phyloP scores from a whole-genome alignment of 92 coral and sea anemone genomes.

The Scolanthus callimorphus region DNA sequence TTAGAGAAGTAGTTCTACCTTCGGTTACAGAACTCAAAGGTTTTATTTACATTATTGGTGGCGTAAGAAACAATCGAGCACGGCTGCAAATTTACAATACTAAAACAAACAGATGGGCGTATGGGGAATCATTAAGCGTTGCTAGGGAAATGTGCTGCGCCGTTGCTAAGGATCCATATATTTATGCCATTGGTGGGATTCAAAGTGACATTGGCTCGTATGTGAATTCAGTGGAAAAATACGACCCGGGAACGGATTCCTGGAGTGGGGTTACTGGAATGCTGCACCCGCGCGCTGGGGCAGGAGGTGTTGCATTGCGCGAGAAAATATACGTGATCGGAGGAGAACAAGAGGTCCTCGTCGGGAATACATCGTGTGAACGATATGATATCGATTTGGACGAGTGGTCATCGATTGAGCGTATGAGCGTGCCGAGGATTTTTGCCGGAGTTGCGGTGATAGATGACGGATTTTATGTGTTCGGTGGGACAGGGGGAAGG shows the following conservation, averaged over 20 bases:
- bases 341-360: slow-evolving; percentile 70
- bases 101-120: slow-evolving; percentile 51
- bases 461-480: slow-evolving; percentile 65
- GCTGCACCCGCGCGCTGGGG: slow-evolving; percentile 74
- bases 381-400: slow-evolving; percentile 56
- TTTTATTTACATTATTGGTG: slow-evolving; percentile 71
- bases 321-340: slow-evolving; percentile 73
- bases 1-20: slow-evolving; percentile 51
- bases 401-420: slow-evolving; percentile 75
- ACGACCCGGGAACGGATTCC: slow-evolving; percentile 63
- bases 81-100: slow-evolving; percentile 76
- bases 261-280: slow-evolving; percentile 66
- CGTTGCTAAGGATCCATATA: slow-evolving; percentile 58
- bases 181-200: slow-evolving; percentile 85
- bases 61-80: slow-evolving; percentile 68
- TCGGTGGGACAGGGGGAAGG: slow-evolving; percentile 84
- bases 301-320: slow-evolving; percentile 54
- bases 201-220: slow-evolving; percentile 70
- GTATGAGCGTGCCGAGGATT: slow-evolving; percentile 79
- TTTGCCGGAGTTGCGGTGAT: slow-evolving; percentile 78
- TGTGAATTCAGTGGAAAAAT: slow-evolving; percentile 74
- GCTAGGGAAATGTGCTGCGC: slow-evolving; percentile 81
- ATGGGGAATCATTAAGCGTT: slow-evolving; percentile 56
- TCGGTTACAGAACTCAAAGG: slow-evolving; percentile 57
- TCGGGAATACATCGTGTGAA: slow-evolving; percentile 71